Evolutionary conservation across 1,140 invertebrate genomes (phyloP), one percentile per base, ranked within the genome.

Genomic region (Zaprionus lachaisei): DNA sequence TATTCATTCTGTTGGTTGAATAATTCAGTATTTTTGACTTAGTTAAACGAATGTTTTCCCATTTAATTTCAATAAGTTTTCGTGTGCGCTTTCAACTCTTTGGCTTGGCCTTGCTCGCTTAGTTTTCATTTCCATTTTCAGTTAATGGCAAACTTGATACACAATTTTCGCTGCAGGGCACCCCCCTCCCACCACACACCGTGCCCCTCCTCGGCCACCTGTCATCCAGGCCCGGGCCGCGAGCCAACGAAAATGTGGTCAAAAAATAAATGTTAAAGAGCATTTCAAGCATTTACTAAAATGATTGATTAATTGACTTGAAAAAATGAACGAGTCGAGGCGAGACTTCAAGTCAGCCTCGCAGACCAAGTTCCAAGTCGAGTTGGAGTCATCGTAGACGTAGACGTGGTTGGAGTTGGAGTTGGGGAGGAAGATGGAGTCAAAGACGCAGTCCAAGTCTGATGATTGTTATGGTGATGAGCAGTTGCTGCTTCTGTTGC

Each of bases 301-400:
- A 89, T 87, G 84, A 87, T 87, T 89, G 84, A 87, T 89, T 89
- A 89, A 87, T 87, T 71, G 84, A 75, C 64, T 75, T 41, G 64
- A 66, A 78, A 75, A 73, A 67, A 70, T 77, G 57, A 62, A 77
- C 44, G 57, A 49, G 57, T 54, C 60, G 37, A 22, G n/a, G 41
- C 41, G 6, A 44, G 41, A n/a, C 5, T 14, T 15, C 41, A 6
- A 44, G n/a, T 22, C 9, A 20, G 44, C 20, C 44, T 9, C 9
- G 3, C 6, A 20, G 9, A 20, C 44, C 5, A n/a, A 41, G 12
- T 15, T 20, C 5, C n/a, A 49, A 9, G 9, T 20, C n/a, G 17
- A 22, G 4, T 41, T n/a, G 5, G 38, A 41, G 38, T 58, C 28
- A 31, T 31, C 31, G 31, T 31, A 31, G 28, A 31, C 37, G 31